Conservation (phyloP, 2,888 invertebrate species). For the Cosmorhoe ocellata region DNA sequence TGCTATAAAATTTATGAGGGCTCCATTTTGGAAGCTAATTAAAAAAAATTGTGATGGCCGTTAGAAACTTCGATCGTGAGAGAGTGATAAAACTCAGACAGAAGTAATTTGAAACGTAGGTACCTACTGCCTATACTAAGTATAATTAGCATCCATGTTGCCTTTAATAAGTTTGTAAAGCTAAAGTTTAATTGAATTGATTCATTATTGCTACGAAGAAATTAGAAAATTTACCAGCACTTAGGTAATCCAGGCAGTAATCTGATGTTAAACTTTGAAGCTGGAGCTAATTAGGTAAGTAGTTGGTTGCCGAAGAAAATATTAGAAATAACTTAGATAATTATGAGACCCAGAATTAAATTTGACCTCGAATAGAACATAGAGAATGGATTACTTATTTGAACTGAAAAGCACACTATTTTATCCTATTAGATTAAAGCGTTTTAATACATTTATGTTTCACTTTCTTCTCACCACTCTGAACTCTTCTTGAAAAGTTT, state of each 20-base stretch:
- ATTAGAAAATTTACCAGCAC: conserved; percentile 2
- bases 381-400: too few species aligned
- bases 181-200: conserved; percentile 29
- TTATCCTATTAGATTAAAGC: too few species aligned
- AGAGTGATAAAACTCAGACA: conserved; percentile 68
- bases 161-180: conserved; percentile 30
- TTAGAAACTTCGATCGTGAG: conserved; percentile 72
- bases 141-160: conserved; percentile 39
- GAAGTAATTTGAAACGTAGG: conserved; percentile 51
- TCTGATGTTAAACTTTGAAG: conserved; percentile 3
- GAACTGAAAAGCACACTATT: too few species aligned
- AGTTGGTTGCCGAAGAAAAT: background rate
- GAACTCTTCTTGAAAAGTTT: too few species aligned
- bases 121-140: conserved; percentile 32
- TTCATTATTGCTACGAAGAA: conserved; percentile 18
- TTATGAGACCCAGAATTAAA: background rate
- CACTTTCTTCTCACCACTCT: too few species aligned
- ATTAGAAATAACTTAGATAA: background rate
- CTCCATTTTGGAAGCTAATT: conserved; percentile 77
- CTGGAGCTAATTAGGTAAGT: conserved; percentile 12
- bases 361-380: too few species aligned
- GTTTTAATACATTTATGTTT: too few species aligned
- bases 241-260: conserved; percentile 1
- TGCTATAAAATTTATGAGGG: conserved; percentile 76
- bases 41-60: conserved; percentile 69